A percentile compares a stretch with the other conserved stretches of the same genome.
Evolutionary conservation across 2,797 vertebrate genomes (phyloP).

Genomic region (Tenualosa ilisha): DNA sequence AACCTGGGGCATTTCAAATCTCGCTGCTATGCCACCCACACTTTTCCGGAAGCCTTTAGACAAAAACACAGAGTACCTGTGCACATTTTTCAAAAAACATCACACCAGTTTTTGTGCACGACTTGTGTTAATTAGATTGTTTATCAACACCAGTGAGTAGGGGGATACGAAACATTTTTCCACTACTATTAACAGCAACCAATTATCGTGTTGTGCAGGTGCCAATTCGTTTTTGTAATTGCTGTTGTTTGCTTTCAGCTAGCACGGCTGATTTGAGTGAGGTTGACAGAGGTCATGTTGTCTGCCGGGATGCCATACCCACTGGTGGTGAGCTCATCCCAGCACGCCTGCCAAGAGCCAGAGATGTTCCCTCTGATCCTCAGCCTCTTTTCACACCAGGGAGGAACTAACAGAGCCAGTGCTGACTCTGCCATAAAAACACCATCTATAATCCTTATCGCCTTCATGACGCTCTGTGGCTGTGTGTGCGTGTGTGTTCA

Average conservation of each 20-base stretch:
- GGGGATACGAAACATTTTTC: neutral
- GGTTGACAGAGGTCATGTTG: constrained; percentile 31
- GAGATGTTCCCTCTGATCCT: constrained; percentile 42
- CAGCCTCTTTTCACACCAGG: constrained; percentile 30
- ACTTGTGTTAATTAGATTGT: neutral
- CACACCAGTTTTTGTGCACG: neutral
- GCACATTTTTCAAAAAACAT: neutral
- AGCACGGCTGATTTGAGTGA: neutral
- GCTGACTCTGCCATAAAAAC: constrained; percentile 8
- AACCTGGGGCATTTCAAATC: constrained; percentile 15
- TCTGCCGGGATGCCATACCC: constrained; percentile 27
- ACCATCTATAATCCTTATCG: constrained; percentile 10
- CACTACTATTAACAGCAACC: neutral
- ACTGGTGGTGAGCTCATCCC: constrained; percentile 45
- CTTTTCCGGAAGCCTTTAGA: neutral
- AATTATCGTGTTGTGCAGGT: constrained; percentile 17
- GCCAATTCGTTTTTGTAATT: constrained; percentile 9
- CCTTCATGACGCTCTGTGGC: neutral
- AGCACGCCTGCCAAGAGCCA: constrained; percentile 43
- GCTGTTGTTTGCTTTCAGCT: neutral
- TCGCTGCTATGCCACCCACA: neutral
- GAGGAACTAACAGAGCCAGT: constrained; percentile 24
- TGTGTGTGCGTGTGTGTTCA: neutral
- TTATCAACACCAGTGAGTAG: neutral
- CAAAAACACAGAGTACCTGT: constrained; percentile 4